phyloP scores from a whole-genome alignment of 2,113 vertebrate species.

The Myiozetetes cayanensis region DNA sequence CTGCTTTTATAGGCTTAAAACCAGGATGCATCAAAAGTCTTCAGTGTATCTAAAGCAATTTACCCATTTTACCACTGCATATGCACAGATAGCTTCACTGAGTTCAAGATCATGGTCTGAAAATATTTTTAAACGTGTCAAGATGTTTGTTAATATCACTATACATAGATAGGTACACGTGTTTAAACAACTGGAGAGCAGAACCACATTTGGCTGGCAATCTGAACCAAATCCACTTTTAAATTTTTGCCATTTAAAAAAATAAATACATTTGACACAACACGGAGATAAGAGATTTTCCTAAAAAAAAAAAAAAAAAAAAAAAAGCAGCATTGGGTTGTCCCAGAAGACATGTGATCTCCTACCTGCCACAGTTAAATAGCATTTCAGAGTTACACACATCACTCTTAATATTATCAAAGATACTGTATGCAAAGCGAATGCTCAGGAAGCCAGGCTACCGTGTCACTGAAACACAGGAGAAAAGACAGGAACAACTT shows the following conservation, averaged over 20 bases:
- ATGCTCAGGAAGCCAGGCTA: not conserved
- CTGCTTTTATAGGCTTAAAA: not conserved
- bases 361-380: not conserved
- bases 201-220: not conserved
- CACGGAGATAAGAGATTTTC: not conserved
- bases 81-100: not conserved
- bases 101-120: not conserved
- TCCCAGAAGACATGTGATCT: not conserved
- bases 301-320: not conserved
- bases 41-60: not conserved
- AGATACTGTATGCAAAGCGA: not conserved
- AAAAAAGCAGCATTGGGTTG: not conserved
- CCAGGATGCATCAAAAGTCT: not conserved
- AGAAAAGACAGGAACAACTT: not conserved
- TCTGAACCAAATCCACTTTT: not conserved
- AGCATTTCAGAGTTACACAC: not conserved
- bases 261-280: not conserved
- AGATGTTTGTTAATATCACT: not conserved
- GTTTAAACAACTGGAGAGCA: not conserved
- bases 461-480: not conserved
- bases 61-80: not conserved
- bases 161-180: accelerated
- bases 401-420: not conserved
- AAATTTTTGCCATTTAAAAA: not conserved
- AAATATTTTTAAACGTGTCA: not conserved